A percentile compares a stretch with the other conserved stretches of the same genome.
phyloP scores from a whole-genome alignment of 2,888 invertebrate genomes.

The Macrophya alboannulata region DNA sequence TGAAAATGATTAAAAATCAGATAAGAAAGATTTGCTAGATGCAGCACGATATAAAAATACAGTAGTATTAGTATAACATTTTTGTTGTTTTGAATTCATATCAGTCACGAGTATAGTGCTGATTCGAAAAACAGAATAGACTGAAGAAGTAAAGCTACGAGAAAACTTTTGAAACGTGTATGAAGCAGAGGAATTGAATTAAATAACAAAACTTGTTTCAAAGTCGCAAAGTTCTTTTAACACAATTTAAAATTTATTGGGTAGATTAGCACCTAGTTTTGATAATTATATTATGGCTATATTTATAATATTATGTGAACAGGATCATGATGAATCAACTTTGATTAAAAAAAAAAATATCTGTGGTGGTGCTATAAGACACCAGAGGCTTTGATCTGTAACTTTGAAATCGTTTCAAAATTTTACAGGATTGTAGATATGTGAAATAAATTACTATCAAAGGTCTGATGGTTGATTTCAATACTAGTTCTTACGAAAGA shows the following conservation, averaged over 20 bases:
- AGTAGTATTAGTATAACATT: constrained; percentile 3
- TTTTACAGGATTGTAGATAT: constrained; percentile 2
- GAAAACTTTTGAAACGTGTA: background rate
- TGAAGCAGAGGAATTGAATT: background rate
- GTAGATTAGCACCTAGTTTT: constrained; percentile 35
- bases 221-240: background rate
- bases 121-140: background rate
- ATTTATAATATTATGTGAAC: background rate
- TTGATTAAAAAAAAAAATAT: constrained; percentile 1
- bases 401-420: background rate
- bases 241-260: constrained; percentile 10
- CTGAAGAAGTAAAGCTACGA: background rate
- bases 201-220: constrained; percentile 22
- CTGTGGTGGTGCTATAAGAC: constrained; percentile 21
- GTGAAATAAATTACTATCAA: background rate
- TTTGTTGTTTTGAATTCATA: background rate
- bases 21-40: background rate
- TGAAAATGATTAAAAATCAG: constrained; percentile 24
- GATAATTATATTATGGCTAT: constrained; percentile 5
- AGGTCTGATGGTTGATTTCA: background rate
- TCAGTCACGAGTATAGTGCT: background rate
- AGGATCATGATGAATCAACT: background rate
- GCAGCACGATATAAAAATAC: background rate
- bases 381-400: constrained; percentile 32
- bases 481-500: no score